These are phyloP conservation scores for Bathynomus jamesi DNA, from an alignment of 1,140 invertebrate species.

Conservation along the genomic window DNA sequence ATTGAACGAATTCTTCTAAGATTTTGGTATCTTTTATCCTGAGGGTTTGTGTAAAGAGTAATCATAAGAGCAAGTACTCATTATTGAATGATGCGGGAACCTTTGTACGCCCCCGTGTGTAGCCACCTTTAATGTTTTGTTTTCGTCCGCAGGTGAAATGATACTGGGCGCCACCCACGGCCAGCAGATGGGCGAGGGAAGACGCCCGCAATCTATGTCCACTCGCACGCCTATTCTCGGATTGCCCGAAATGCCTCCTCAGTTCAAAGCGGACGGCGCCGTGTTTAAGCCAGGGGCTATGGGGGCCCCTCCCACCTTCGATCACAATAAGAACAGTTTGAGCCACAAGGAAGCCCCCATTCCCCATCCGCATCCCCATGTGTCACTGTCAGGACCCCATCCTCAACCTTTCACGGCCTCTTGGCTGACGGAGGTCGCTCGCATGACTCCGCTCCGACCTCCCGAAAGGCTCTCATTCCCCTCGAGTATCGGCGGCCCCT, in stretches of 20 bases:
- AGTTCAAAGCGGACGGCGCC: neutral
- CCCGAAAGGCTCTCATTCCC: constrained; percentile 21
- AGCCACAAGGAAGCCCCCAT: neutral
- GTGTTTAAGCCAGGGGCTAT: neutral
- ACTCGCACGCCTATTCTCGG: neutral
- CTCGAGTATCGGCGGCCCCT: constrained; percentile 14
- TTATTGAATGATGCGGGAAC: too few relatives aligned
- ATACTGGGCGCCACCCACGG: neutral
- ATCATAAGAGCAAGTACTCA: too few relatives aligned
- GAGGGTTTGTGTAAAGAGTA: too few relatives aligned
- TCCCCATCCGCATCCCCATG: neutral
- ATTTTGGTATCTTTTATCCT: too few relatives aligned
- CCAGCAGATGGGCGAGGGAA: neutral
- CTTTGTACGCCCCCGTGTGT: too few relatives aligned
- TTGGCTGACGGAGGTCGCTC: constrained; percentile 34
- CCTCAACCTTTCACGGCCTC: constrained; percentile 35
- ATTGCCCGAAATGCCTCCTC: neutral
- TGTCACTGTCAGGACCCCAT: constrained; percentile 4
- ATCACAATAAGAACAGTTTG: neutral
- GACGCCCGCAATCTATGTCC: neutral
- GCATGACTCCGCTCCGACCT: constrained; percentile 32
- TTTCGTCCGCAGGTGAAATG: neutral
- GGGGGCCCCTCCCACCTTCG: neutral
- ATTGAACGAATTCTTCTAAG: too few relatives aligned
- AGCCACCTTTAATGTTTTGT: too few relatives aligned